A percentile compares a stretch with the other conserved stretches of the same genome.
Conservation (phyloP, 92 coral and sea anemone genomes). For the Parazoanthus darwini region DNA sequence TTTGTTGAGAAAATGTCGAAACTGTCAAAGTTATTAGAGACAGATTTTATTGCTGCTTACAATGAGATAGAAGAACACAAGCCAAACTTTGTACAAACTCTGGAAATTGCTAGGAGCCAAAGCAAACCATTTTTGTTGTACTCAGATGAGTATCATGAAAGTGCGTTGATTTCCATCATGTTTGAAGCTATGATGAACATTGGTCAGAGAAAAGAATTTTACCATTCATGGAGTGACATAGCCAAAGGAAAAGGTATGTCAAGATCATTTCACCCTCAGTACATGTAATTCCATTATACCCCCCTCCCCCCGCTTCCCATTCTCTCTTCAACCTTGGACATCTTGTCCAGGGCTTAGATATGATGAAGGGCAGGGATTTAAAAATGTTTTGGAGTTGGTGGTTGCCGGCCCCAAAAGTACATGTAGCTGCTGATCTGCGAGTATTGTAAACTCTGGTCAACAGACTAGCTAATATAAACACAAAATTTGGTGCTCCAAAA, state of each 20-base stretch:
- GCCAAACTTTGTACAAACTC: conserved; percentile 61
- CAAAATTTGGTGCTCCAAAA: too few relatives aligned
- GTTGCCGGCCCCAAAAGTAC: too few relatives aligned
- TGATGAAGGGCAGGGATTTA: too few relatives aligned
- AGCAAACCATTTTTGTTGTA: conserved; percentile 53
- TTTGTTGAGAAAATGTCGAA: conserved; percentile 53
- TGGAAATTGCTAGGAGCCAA: conserved; percentile 56
- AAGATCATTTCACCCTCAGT: background rate
- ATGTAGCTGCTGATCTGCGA: too few relatives aligned
- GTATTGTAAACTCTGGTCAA: too few relatives aligned
- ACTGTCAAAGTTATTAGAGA: conserved; percentile 52
- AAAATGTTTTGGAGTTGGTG: too few relatives aligned
- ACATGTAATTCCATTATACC: too few relatives aligned
- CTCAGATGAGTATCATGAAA: conserved; percentile 53
- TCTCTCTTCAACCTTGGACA: too few relatives aligned
- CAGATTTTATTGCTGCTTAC: conserved; percentile 54
- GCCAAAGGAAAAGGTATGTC: conserved; percentile 44
- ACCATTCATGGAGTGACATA: conserved; percentile 55
- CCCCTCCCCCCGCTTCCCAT: too few relatives aligned
- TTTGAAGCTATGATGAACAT: conserved; percentile 60
- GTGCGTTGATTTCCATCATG: conserved; percentile 51
- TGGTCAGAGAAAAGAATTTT: conserved; percentile 48
- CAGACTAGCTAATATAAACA: too few relatives aligned
- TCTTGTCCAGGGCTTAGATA: too few relatives aligned
- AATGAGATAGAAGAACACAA: conserved; percentile 39